A percentile compares a stretch with the other conserved stretches of the same genome.
These are phyloP conservation scores for Falco peregrinus DNA, from an alignment of 2,797 vertebrate species.

Conservation along the genomic window DNA sequence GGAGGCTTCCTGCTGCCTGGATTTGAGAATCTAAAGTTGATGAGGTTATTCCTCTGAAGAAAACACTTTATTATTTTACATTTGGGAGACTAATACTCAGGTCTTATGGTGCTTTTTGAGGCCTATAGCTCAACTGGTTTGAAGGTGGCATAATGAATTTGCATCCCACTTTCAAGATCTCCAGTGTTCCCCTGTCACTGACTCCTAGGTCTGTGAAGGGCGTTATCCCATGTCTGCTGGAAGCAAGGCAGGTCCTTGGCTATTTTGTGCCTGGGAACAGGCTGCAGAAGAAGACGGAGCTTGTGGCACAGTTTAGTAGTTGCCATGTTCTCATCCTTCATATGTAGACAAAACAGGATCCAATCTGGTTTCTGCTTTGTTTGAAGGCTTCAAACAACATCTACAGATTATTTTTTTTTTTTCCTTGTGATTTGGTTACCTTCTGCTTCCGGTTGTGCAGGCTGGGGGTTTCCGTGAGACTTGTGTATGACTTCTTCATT, in stretches of 20 bases:
- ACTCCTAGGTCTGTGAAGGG: background rate
- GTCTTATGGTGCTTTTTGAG: background rate
- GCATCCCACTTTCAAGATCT: background rate
- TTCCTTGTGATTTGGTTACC: background rate
- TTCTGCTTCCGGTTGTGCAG: background rate
- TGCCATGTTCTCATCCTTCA: background rate
- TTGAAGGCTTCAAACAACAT: background rate
- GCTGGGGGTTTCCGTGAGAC: background rate
- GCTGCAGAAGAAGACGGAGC: background rate
- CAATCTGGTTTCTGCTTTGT: background rate
- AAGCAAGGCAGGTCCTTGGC: background rate
- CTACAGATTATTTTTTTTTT: background rate
- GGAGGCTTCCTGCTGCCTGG: constrained; percentile 22
- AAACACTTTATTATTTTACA: background rate
- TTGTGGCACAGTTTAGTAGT: background rate
- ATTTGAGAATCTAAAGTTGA: constrained; percentile 11
- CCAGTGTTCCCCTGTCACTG: background rate
- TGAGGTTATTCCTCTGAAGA: background rate
- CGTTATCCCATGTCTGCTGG: background rate
- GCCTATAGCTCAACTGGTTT: background rate
- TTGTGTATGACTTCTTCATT: background rate
- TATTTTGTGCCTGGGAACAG: background rate
- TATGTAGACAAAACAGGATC: background rate
- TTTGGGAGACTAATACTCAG: background rate
- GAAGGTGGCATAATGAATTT: background rate